Evolutionary conservation across 2,888 invertebrate genomes (phyloP), one percentile per base, ranked within the genome.

Genomic region (Morinoia aosen): DNA sequence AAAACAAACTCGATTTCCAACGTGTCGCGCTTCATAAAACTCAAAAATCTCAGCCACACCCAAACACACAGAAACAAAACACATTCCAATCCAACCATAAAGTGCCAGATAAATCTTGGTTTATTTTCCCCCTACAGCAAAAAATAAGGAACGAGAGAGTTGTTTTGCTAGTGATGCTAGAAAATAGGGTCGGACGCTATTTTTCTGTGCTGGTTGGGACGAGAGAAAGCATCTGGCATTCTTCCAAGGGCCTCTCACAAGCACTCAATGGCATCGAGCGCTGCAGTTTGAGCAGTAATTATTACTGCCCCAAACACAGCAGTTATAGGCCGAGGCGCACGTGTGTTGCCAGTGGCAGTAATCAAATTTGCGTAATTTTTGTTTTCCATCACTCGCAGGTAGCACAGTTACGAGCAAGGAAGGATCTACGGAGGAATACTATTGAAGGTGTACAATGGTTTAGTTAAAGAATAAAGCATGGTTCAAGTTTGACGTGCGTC

Each of bases 161-260:
- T 76, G 76, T 76, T 76, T 76, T 76, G 76, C 76, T 33, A 76
- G 25, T 33, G 76, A 76, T 33, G 76, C 33, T 76, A 76, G 25
- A 76, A 76, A 76, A 76, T 76, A 76, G 76, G 25, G 76, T 33
- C 76, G 16, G 76, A 25, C 76, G 76, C 25, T 76, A 76, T 76
- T 76, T 76, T 76, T 76, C 76, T 76, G 76, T 76, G 76, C 76
- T 76, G 76, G 76, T 33, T 25, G 2, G 25, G 76, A 76, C 25
- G 76, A 76, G 76, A 76, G 76, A 76, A 76, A 76, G 76, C 76
- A 76, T 76, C 76, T 76, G 76, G 76, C 76, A 76, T 76, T 76
- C 76, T 76, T 76, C 76, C 76, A 76, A 76, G 76, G 76, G 25
- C 76, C 76, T 16, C 76, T 76, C 76, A 76, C 76, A 33, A 33